Percentiles rank a stretch among this genome's conserved stretches.
phyloP scores from a whole-genome alignment of 2,888 invertebrate species.

The Cordilura impudica region DNA sequence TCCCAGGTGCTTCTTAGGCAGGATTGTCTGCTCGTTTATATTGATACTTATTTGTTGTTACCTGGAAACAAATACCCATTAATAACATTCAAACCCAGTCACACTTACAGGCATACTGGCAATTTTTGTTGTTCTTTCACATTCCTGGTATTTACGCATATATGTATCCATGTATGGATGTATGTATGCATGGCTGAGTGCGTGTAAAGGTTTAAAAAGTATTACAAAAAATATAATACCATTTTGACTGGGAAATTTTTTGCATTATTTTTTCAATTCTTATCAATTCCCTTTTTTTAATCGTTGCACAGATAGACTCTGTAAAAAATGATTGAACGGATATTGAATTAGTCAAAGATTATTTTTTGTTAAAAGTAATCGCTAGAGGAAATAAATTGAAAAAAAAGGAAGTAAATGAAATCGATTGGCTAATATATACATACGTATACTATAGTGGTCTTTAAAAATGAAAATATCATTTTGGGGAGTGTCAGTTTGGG shows the following conservation, averaged over 20 bases:
- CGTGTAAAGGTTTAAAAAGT: constrained; percentile 37
- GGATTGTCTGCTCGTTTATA: constrained; percentile 35
- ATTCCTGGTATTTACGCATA: background rate
- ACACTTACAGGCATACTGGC: constrained; percentile 20
- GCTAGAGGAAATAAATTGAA: no score
- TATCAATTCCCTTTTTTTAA: background rate
- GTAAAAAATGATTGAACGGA: constrained; percentile 30
- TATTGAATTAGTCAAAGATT: constrained; percentile 53
- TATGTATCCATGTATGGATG: background rate
- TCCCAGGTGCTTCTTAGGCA: constrained; percentile 36
- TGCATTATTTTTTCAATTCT: constrained; percentile 2
- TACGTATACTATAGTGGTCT: no score
- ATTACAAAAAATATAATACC: constrained; percentile 35
- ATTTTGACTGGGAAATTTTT: constrained; percentile 10
- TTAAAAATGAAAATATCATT: no score
- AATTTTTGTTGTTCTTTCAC: constrained; percentile 13
- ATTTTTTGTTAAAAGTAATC: no score
- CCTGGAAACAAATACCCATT: constrained; percentile 52
- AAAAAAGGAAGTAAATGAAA: no score
- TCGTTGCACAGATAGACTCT: background rate
- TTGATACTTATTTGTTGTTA: constrained; percentile 55
- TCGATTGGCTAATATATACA: no score
- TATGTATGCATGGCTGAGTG: background rate
- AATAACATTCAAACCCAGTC: constrained; percentile 38
- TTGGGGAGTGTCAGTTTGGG: no score